Conservation (phyloP, 2,888 invertebrate species). For the Uropetala carovei region DNA sequence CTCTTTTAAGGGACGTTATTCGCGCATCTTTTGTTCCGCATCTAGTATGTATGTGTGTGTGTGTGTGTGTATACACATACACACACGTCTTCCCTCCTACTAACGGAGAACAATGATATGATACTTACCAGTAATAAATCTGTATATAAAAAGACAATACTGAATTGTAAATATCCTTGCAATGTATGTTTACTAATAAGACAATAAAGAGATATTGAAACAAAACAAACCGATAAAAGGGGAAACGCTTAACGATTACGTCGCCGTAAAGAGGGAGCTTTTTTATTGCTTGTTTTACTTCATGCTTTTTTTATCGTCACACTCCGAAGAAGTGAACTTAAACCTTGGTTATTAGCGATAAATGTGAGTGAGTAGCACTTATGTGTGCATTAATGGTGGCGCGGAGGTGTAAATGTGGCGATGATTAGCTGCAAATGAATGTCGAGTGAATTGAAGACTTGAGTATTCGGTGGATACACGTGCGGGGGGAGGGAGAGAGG, state of each 20-base stretch:
- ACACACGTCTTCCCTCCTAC: no score
- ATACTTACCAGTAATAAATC: no score
- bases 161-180: no score
- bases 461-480: not conserved
- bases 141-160: no score
- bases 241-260: not conserved
- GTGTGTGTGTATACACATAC: no score
- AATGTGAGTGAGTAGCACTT: not conserved
- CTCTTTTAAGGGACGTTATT: no score
- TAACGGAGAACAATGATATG: no score
- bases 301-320: not conserved
- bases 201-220: no score
- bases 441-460: not conserved
- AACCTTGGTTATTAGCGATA: slow-evolving; percentile 5
- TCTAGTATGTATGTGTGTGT: no score
- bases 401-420: not conserved
- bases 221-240: no score
- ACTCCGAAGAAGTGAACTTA: not conserved
- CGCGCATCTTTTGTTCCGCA: no score
- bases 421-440: not conserved
- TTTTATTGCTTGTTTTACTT: not conserved
- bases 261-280: not conserved
- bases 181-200: no score
- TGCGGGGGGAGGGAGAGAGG: not conserved
- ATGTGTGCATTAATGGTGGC: not conserved